A percentile compares a stretch with the other conserved stretches of the same genome.
Evolutionary conservation across 2,888 invertebrate species (phyloP).

Genomic region (Elmis aenea): DNA sequence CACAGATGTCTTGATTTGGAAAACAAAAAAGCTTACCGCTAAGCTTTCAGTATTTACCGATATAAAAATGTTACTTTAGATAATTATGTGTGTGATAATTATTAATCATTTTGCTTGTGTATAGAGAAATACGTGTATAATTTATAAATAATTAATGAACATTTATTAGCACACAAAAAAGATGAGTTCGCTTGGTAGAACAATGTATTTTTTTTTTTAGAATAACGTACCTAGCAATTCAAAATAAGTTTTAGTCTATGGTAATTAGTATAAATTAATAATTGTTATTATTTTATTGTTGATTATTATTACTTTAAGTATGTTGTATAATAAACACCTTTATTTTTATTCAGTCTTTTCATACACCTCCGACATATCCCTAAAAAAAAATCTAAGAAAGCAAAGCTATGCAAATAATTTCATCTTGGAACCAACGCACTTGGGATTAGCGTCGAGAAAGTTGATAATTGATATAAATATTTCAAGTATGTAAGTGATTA

Average conservation of each 20-base stretch:
- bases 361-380: background rate
- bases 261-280: slow-evolving; percentile 38
- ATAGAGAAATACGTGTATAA: slow-evolving; percentile 14
- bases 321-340: slow-evolving; percentile 47
- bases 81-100: slow-evolving; percentile 19
- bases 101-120: slow-evolving; percentile 14
- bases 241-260: slow-evolving; percentile 9
- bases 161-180: slow-evolving; percentile 11
- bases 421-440: too few species aligned
- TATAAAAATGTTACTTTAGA: slow-evolving; percentile 12
- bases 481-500: too few species aligned
- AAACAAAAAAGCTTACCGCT: too few species aligned
- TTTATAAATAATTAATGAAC: slow-evolving; percentile 10
- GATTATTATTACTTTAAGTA: slow-evolving; percentile 46
- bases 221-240: slow-evolving; percentile 14
- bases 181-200: slow-evolving; percentile 13
- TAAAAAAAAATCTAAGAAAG: too few species aligned
- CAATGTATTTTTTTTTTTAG: too few species aligned
- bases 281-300: slow-evolving; percentile 49
- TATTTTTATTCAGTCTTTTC: slow-evolving; percentile 36
- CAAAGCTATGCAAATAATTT: too few species aligned
- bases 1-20: too few species aligned
- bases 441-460: too few species aligned
- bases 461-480: too few species aligned
- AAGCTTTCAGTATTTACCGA: slow-evolving; percentile 19